Evolutionary conservation across 2,797 vertebrate species (phyloP), one percentile per base, ranked within the genome.

Genomic region (Gouania willdenowi): DNA sequence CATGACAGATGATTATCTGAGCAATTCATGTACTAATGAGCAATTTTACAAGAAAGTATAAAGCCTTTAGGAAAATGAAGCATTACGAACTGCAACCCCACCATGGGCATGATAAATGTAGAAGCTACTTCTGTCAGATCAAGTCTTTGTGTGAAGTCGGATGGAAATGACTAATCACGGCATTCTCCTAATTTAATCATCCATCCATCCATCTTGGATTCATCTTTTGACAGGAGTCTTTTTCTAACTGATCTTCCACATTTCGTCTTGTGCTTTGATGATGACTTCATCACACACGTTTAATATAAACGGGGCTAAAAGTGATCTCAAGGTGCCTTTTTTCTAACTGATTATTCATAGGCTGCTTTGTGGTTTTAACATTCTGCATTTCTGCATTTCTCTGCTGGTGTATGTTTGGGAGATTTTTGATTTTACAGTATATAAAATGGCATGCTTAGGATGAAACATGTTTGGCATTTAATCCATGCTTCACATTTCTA

Each of bases 91-190:
- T 27, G 41, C 48, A 18, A 31, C 30, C 23, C 44, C 55, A 32
- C 31, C 21, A 28, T n/a, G n/a, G n/a, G 51, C 42, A 24, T 19
- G 6, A n/a, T 19, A 52, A 43, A 58, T 24, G 28, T 37, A 27
- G 41, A 49, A 26, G 45, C 50, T 50, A 38, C 47, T 47, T 57
- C 34, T 63, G 42, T 61, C 44, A 48, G 27, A 22, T 64, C 6
- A 12, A 5, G 17, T 58, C 13, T 50, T 30, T 42, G 18, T 40
- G 20, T 56, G 17, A 37, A 14, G 10, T 41, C 26, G 46, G 32
- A 5, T 26, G 34, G 32, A 41, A 26, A 18, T 12, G 22, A 47
- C 11, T 14, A 32, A 19, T 6, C 20, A 17, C 49, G 31, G 13
- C 34, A 46, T 24, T 3, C 8, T 29, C 8, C 25, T 12, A 41